phyloP scores from a whole-genome alignment of 2,113 vertebrate genomes.

The Pitta sordida region DNA sequence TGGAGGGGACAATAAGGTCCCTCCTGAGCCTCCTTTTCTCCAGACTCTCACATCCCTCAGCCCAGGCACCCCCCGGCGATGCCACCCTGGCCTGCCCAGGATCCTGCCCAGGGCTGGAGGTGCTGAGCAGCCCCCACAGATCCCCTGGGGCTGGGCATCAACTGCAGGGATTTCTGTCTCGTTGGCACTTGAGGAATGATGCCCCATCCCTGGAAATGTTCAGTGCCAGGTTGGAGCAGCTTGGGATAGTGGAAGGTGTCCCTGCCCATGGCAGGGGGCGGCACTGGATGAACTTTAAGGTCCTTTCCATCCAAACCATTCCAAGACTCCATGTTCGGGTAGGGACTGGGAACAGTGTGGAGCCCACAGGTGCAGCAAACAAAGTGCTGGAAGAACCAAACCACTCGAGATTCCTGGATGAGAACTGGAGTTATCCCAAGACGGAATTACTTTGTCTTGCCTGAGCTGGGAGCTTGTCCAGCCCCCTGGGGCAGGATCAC shows the following conservation, averaged over 20 bases:
- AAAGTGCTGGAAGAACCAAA: background rate
- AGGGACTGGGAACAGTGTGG: background rate
- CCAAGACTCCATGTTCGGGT: background rate
- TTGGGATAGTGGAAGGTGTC: background rate
- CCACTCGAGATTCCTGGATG: background rate
- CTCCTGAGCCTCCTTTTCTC: background rate
- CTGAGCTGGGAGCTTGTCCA: background rate
- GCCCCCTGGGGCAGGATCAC: background rate
- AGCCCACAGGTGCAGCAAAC: background rate
- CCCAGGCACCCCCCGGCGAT: background rate
- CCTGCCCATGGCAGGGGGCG: background rate
- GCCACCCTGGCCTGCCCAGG: background rate
- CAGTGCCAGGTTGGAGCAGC: background rate
- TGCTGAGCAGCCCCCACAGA: background rate
- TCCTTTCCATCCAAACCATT: background rate
- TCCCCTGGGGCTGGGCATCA: background rate
- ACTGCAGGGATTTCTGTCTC: background rate
- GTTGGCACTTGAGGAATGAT: background rate
- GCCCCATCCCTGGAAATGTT: background rate
- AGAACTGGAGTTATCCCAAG: background rate
- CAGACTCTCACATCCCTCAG: background rate
- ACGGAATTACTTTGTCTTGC: background rate
- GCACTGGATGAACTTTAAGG: background rate
- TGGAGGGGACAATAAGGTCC: background rate
- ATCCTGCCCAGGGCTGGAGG: background rate